Base-by-base conservation (phyloP, 1,140 invertebrate genomes). In the Heliconius eleuchia region DNA sequence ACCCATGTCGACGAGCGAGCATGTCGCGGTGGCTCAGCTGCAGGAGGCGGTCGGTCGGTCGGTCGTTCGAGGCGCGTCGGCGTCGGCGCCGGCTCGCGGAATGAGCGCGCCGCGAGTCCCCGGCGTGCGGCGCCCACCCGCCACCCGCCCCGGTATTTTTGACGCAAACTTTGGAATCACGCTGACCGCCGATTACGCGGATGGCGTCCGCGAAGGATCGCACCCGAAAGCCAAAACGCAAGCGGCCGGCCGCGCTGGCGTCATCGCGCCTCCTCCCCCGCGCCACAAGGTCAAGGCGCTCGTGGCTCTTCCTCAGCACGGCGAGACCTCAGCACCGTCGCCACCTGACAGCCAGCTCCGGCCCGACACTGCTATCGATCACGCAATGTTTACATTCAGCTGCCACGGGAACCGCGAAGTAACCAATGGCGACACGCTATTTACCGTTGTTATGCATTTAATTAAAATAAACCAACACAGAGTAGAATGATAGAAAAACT, bases 31-130 rank as follows among this genome's bases (percentile, higher is more conserved):
- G 85, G 87, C 89, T 87, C 88, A 86, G 79, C 88, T 86, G 85
- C 87, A 86, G 86, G 87, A 89, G 87, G 90, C 88, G 90, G 87
- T 91, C 89, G 91, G 87, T 92, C 89, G 90, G 86, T 94, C 91
- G 93, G 86, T 94, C 92, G 92, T 93, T 94, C 91, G 92, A 90
- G 80, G 88, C 91, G 92, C 88, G 92, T 91, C 92, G 92, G 92
- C 91, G 92, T 90, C 89, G 92, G 90, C 91, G 92, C 90, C 92
- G 89, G 85, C 81, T 89, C 91, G 91, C 92, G 85, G 90, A 94
- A 92, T 93, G 92, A 93, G 87, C 85, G 81, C 85, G 85, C 74
- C 81, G 83, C 82, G 87, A 85, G 83, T 86, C 84, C 86, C 86
- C 85, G 87, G 86, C 87, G 88, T 87, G 89, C 87, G 87, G 87